Conservation (phyloP, 2,888 invertebrate species). For the Tortrix viridana region DNA sequence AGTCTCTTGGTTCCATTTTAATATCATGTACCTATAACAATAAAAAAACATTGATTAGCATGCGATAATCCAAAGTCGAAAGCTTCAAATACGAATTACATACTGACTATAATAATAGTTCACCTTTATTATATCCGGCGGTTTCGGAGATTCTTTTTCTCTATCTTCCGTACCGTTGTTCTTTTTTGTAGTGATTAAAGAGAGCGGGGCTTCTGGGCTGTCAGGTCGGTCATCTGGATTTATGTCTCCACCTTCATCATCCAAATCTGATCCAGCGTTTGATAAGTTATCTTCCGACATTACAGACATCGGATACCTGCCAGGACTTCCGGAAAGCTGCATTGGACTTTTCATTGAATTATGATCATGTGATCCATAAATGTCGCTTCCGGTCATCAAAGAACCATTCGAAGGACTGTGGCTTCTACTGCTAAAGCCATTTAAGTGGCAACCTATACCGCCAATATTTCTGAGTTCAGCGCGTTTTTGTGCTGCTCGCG, state of each 20-base stretch:
- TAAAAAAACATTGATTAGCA: not conserved
- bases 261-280: conserved; percentile 87
- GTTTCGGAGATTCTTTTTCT: conserved; percentile 80
- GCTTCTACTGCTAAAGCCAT: conserved; percentile 86
- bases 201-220: conserved; percentile 88
- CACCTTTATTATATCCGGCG: conserved; percentile 82
- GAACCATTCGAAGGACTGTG: conserved; percentile 87
- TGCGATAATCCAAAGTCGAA: not conserved
- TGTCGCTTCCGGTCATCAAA: conserved; percentile 85
- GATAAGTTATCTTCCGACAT: conserved; percentile 88
- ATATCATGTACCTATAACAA: conserved; percentile 78
- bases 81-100: not conserved
- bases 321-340: conserved; percentile 81
- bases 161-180: conserved; percentile 77
- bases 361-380: conserved; percentile 84
- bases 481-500: conserved; percentile 96
- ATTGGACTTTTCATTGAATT: conserved; percentile 86
- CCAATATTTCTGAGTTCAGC: conserved; percentile 90
- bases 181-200: conserved; percentile 87
- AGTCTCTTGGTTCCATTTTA: conserved; percentile 81
- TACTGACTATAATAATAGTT: conserved; percentile 25
- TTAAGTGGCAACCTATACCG: conserved; percentile 84
- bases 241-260: conserved; percentile 86
- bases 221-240: conserved; percentile 83
- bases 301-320: conserved; percentile 85